Percentiles rank a stretch among this genome's conserved stretches.
Conservation (phyloP, 2,888 invertebrate genomes). For the Phortica magna region DNA sequence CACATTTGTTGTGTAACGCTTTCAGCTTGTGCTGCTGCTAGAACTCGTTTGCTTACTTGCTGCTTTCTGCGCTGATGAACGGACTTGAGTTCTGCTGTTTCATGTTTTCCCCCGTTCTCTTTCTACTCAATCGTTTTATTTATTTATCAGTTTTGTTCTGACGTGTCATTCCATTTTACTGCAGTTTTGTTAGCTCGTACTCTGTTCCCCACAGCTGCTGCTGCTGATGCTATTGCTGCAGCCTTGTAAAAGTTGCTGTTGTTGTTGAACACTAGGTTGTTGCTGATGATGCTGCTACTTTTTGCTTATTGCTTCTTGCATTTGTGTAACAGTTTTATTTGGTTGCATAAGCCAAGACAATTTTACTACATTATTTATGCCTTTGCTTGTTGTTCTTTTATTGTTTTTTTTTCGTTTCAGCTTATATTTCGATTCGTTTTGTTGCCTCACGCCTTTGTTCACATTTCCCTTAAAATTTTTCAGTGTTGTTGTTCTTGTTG, state of each 20-base stretch:
- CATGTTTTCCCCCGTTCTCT: background rate
- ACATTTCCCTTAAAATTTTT: background rate
- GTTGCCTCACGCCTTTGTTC: conserved; percentile 37
- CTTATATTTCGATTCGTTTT: conserved; percentile 1
- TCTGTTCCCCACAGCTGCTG: conserved; percentile 8
- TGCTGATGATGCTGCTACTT: background rate
- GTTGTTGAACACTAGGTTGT: background rate
- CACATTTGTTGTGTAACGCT: background rate
- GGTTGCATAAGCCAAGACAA: conserved; percentile 8
- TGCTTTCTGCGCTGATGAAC: background rate
- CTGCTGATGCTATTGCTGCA: conserved; percentile 26
- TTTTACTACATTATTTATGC: conserved; percentile 29
- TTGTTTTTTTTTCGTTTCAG: background rate
- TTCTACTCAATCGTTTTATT: conserved; percentile 42
- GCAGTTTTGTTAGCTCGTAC: conserved; percentile 35
- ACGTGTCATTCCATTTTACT: conserved; percentile 38
- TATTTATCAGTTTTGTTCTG: conserved; percentile 47
- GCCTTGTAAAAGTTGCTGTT: conserved; percentile 43
- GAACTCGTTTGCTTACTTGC: background rate
- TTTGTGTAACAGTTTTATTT: conserved; percentile 20
- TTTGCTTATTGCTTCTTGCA: background rate
- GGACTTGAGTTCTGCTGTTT: background rate
- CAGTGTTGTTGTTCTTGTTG: too few relatives aligned
- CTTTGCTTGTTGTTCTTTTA: conserved; percentile 20
- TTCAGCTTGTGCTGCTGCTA: background rate